Conservation (phyloP, 2,113 vertebrate genomes). For the Sapayoa aenigma region DNA sequence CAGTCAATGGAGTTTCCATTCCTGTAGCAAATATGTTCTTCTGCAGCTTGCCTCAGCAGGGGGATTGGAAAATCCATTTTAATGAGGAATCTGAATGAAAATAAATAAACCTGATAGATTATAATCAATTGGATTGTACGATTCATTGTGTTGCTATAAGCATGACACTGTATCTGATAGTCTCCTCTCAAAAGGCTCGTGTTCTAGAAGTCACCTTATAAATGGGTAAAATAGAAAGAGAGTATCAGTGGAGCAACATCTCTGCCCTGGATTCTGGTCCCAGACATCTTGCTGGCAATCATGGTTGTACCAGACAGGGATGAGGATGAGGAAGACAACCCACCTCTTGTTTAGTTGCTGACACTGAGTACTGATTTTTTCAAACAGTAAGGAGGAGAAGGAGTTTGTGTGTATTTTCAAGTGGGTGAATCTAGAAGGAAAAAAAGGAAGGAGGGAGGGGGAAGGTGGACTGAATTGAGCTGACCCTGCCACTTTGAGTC, state of each 20-base stretch:
- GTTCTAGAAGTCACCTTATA: not conserved
- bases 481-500: not conserved
- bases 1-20: not conserved
- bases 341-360: not conserved
- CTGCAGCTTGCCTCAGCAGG: not conserved
- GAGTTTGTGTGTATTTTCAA: not conserved
- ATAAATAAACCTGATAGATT: not conserved
- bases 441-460: not conserved
- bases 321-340: not conserved
- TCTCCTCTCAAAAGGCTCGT: not conserved
- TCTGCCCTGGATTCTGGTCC: not conserved
- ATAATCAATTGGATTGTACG: not conserved
- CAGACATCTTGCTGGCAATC: not conserved
- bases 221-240: not conserved
- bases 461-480: not conserved
- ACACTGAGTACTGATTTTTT: not conserved
- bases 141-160: not conserved
- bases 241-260: not conserved
- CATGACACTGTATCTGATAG: rapidly evolving
- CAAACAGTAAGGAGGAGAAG: not conserved
- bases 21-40: not conserved
- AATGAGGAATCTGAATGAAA: not conserved
- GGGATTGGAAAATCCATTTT: not conserved
- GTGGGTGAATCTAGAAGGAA: not conserved
- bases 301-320: not conserved